phyloP scores from a whole-genome alignment of 2,113 vertebrate species.

The Donacobius atricapilla region DNA sequence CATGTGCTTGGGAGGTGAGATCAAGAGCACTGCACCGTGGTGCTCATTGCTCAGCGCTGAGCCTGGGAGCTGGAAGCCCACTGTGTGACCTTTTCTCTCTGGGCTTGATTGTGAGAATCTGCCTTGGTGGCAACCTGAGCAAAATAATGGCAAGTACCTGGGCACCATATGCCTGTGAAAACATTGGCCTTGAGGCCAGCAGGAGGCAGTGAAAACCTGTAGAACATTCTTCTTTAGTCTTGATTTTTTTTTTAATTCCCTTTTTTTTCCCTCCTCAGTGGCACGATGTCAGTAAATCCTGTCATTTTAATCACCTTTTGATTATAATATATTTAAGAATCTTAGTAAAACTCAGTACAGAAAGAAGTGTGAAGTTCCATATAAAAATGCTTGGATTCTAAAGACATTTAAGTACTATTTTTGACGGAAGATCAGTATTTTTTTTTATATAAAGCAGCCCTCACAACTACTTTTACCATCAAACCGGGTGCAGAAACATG shows the following conservation, averaged over 20 bases:
- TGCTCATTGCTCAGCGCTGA: background rate
- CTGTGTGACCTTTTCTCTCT: accelerated
- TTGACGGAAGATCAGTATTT: background rate
- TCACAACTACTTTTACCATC: background rate
- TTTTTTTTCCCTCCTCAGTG: background rate
- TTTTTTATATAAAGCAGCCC: background rate
- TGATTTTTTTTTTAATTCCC: background rate
- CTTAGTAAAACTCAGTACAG: constrained; percentile 30
- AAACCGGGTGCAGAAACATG: background rate
- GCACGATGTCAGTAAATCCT: constrained; percentile 1
- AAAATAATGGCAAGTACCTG: background rate
- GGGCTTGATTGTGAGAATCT: background rate
- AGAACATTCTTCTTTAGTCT: background rate
- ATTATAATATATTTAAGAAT: constrained; percentile 38
- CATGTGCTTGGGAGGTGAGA: background rate
- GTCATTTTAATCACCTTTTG: constrained; percentile 29
- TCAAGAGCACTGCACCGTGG: background rate
- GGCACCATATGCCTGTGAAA: background rate
- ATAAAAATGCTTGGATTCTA: constrained; percentile 51
- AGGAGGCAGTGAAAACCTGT: constrained; percentile 34
- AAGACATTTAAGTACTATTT: constrained; percentile 12
- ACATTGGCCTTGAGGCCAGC: background rate
- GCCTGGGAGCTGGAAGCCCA: background rate
- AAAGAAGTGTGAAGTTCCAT: constrained; percentile 39
- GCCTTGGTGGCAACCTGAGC: background rate